Percentiles rank a stretch among this genome's conserved stretches.
Conservation (phyloP, 1,140 invertebrate species). For the Calephelis virginiensis region DNA sequence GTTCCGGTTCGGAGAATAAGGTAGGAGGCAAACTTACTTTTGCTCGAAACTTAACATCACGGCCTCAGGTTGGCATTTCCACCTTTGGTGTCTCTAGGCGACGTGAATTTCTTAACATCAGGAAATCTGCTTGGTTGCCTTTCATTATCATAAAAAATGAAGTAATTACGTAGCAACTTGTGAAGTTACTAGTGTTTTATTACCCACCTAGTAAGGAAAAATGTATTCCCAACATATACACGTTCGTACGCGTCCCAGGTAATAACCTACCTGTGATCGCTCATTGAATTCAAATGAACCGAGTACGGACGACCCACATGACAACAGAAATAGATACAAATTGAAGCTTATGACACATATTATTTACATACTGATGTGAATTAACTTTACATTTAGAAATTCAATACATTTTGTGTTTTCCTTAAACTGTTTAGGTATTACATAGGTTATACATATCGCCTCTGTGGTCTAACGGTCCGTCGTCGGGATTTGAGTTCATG, state of each 20-base stretch:
- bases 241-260: conserved; percentile 43
- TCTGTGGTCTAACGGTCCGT: too few species aligned
- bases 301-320: conserved; percentile 38
- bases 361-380: conserved; percentile 40
- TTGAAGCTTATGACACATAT: conserved; percentile 42
- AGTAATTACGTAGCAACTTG: too few species aligned
- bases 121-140: too few species aligned
- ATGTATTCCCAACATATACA: conserved; percentile 38
- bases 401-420: not conserved
- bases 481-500: too few species aligned
- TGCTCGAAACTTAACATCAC: too few species aligned
- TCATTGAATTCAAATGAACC: conserved; percentile 53
- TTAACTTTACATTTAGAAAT: conserved; percentile 11
- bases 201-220: conserved; percentile 37
- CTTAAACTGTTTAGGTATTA: not conserved
- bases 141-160: too few species aligned
- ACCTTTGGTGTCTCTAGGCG: too few species aligned
- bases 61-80: too few species aligned
- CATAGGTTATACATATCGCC: not conserved
- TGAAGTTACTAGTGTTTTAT: not conserved
- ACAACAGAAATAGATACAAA: conserved; percentile 41
- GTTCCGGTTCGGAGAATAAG: too few species aligned
- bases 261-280: conserved; percentile 49
- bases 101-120: too few species aligned
- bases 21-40: too few species aligned